phyloP scores from a whole-genome alignment of 2,113 vertebrate species.

The Notechis scutatus region DNA sequence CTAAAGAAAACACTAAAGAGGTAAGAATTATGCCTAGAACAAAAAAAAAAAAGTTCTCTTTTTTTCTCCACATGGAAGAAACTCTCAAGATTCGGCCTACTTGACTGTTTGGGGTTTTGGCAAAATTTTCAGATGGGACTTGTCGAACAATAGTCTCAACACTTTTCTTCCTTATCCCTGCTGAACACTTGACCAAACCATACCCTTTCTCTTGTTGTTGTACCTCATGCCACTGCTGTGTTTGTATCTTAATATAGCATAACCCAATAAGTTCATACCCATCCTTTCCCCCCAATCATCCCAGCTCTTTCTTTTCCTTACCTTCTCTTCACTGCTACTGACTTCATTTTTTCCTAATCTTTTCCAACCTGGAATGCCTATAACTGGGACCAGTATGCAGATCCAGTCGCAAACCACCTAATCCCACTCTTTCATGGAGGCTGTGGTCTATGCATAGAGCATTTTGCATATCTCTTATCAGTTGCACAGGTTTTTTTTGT shows the following conservation, averaged over 20 bases:
- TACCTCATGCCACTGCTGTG: not conserved
- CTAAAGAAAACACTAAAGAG: conserved; percentile 98
- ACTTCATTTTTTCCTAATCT: not conserved
- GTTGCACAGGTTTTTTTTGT: not conserved
- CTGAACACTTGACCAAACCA: not conserved
- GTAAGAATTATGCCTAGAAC: conserved; percentile 57
- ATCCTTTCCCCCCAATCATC: not conserved
- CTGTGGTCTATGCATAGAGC: not conserved
- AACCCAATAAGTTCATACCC: not conserved
- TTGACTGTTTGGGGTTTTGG: not conserved
- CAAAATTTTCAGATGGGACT: not conserved
- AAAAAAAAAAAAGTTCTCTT: not conserved
- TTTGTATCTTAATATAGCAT: not conserved
- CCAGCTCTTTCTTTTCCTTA: not conserved
- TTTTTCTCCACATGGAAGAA: not conserved
- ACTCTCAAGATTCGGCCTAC: not conserved
- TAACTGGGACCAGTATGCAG: not conserved
- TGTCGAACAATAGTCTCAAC: not conserved
- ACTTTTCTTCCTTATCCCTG: not conserved
- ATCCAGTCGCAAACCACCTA: not conserved
- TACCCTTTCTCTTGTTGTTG: not conserved
- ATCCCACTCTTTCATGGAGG: not conserved
- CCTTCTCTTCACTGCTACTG: not conserved
- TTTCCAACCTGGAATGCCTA: not conserved
- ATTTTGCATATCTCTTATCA: not conserved